phyloP scores from a whole-genome alignment of 2,888 invertebrate species.

The Parascotia fuliginaria region DNA sequence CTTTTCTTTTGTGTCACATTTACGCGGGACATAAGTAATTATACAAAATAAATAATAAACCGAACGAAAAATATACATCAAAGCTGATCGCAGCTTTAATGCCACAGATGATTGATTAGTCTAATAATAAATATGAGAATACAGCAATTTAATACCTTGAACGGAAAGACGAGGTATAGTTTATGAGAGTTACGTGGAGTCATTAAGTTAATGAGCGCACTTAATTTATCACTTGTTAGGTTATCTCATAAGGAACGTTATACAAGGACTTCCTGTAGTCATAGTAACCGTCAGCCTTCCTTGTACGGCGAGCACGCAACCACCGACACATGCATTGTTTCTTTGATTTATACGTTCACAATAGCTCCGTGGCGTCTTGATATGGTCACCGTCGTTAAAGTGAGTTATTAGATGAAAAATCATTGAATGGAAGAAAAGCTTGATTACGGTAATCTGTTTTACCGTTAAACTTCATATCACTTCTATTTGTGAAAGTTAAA shows the following conservation, averaged over 20 bases:
- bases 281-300: conserved; percentile 49
- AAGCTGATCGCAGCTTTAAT: too few species aligned
- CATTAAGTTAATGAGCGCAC: conserved; percentile 21
- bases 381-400: conserved; percentile 18
- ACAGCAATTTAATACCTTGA: background rate
- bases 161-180: background rate
- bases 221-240: conserved; percentile 51
- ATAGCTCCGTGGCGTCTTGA: conserved; percentile 17
- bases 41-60: too few species aligned
- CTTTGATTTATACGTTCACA: conserved; percentile 36
- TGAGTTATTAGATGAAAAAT: conserved; percentile 20
- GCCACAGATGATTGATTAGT: too few species aligned
- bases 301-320: conserved; percentile 47
- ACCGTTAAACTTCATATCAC: conserved; percentile 4
- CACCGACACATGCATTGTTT: conserved; percentile 40
- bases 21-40: too few species aligned
- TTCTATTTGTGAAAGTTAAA: too few species aligned
- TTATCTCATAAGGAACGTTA: conserved; percentile 48
- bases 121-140: background rate
- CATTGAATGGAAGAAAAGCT: conserved; percentile 9
- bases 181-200: background rate
- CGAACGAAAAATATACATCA: too few species aligned
- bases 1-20: too few species aligned
- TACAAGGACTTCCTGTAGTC: conserved; percentile 62
- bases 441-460: background rate